Conservation (phyloP, 1,140 invertebrate genomes). For the Drosophila mojavensis region DNA sequence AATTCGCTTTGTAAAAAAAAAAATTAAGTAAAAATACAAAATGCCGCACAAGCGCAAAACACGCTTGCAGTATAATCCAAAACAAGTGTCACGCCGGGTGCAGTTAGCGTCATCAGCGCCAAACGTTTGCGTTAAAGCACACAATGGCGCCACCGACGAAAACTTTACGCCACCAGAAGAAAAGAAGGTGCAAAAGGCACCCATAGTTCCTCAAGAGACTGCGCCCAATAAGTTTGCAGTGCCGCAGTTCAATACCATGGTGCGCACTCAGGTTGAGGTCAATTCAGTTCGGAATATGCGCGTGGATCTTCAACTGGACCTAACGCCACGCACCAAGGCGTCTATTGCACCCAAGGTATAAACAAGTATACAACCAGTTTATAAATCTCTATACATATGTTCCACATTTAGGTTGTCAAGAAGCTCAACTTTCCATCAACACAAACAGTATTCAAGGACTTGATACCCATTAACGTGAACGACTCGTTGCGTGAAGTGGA, state of each 20-base stretch:
- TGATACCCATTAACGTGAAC: conserved; percentile 59
- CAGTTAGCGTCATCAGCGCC: background rate
- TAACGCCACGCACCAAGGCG: conserved; percentile 34
- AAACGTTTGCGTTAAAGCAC: conserved; percentile 14
- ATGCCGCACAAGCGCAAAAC: conserved; percentile 55
- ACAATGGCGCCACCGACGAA: conserved; percentile 13
- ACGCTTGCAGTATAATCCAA: conserved; percentile 4
- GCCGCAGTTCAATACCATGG: conserved; percentile 45
- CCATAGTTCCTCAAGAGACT: no score
- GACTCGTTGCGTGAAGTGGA: conserved; percentile 46
- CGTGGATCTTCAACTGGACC: background rate
- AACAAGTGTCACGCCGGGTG: conserved; percentile 7
- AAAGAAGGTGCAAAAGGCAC: background rate
- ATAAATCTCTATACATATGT: background rate
- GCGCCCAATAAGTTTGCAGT: conserved; percentile 23
- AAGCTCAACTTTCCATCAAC: conserved; percentile 58
- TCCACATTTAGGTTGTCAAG: conserved; percentile 38
- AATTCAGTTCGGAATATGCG: conserved; percentile 6
- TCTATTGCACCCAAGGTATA: conserved; percentile 54
- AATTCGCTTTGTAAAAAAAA: background rate
- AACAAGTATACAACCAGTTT: background rate
- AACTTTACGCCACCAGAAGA: background rate
- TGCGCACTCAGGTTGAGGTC: conserved; percentile 40
- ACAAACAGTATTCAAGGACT: conserved; percentile 40
- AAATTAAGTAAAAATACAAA: conserved; percentile 11